These are phyloP conservation scores for Menura novaehollandiae DNA, from an alignment of 2,113 vertebrate species.

Conservation along the genomic window DNA sequence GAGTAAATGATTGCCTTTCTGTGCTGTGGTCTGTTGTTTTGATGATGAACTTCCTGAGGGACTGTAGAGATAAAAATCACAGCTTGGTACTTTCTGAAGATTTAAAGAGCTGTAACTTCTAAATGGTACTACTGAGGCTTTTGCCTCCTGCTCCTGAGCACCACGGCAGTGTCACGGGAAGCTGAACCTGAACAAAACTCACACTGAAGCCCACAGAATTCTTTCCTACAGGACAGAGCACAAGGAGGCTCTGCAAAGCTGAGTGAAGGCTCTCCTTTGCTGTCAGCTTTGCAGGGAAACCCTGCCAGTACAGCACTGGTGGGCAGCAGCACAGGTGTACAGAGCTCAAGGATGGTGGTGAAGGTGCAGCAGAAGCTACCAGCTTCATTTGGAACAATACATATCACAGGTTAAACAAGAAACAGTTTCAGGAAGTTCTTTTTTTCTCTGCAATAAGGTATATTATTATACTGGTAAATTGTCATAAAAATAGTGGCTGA, in stretches of 20 bases:
- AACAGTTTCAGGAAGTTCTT: background rate
- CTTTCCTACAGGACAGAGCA: background rate
- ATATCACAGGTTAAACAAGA: background rate
- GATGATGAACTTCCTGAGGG: background rate
- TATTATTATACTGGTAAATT: background rate
- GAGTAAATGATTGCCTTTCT: background rate
- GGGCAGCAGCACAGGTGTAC: background rate
- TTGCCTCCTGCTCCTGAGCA: background rate
- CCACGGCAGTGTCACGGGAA: background rate
- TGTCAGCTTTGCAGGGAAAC: background rate
- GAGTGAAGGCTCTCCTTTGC: background rate
- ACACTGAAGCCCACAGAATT: rapidly evolving
- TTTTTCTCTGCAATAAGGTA: background rate
- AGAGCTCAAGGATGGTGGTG: background rate
- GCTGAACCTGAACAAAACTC: background rate
- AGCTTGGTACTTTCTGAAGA: background rate
- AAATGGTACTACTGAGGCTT: background rate
- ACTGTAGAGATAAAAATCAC: background rate
- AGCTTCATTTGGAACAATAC: background rate
- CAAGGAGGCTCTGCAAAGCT: background rate
- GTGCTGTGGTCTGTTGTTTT: background rate
- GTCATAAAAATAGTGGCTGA: background rate
- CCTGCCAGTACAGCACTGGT: rapidly evolving
- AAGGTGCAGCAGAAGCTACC: background rate
- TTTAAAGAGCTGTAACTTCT: background rate